Conservation (phyloP, 1,140 invertebrate genomes). For the Temnothorax curvispinosus region DNA sequence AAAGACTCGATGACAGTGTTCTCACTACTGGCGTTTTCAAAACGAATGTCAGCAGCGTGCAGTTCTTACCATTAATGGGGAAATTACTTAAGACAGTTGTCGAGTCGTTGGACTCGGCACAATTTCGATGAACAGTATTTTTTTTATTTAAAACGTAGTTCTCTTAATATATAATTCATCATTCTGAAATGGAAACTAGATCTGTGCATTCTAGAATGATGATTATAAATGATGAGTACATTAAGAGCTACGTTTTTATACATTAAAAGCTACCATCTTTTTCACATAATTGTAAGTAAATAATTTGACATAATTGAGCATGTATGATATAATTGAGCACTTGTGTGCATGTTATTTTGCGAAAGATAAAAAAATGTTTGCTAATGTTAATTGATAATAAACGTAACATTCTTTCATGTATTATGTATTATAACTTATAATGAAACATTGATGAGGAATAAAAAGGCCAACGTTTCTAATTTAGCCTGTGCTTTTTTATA, state of each 20-base stretch:
- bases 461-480: constrained; percentile 31
- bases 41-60: constrained; percentile 69
- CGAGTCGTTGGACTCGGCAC: constrained; percentile 82
- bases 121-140: constrained; percentile 76
- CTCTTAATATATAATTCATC: constrained; percentile 4
- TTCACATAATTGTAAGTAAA: neutral
- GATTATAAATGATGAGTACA: neutral
- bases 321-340: constrained; percentile 8
- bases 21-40: constrained; percentile 81
- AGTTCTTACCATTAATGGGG: constrained; percentile 81
- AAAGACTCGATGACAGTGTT: constrained; percentile 69
- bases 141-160: neutral
- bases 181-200: neutral
- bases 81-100: constrained; percentile 83
- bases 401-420: neutral
- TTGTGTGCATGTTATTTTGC: neutral
- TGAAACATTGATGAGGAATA: neutral
- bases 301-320: neutral
- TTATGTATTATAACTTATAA: neutral
- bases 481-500: constrained; percentile 57
- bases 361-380: neutral
- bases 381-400: constrained; percentile 13
- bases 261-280: neutral
- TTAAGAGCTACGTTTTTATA: neutral
- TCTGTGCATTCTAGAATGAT: neutral